Conservation (phyloP, 1,140 invertebrate species). For the Agrypnia vestita region DNA sequence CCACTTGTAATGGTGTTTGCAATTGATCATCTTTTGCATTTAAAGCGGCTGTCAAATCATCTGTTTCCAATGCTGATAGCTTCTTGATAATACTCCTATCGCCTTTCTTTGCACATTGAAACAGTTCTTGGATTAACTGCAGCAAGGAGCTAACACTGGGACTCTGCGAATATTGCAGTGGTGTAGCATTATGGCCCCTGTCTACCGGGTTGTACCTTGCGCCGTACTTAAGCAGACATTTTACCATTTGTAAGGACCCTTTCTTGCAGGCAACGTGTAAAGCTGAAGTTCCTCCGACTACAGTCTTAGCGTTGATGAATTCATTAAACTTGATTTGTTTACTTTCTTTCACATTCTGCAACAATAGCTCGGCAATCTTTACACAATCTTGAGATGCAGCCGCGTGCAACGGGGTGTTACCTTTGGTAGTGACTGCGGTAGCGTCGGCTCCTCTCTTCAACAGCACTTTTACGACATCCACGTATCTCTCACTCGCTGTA, state of each 20-base stretch:
- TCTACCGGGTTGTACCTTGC: neutral
- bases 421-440: neutral
- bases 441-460: neutral
- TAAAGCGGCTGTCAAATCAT: neutral
- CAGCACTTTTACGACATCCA: neutral
- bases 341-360: neutral
- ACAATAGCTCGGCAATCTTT: neutral
- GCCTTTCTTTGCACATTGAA: neutral
- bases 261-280: neutral
- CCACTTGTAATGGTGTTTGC: conserved; percentile 6
- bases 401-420: neutral
- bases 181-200: neutral
- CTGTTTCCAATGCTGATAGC: neutral
- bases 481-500: neutral
- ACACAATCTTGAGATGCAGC: neutral
- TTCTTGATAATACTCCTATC: neutral
- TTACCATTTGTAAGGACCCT: neutral
- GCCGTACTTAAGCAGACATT: neutral
- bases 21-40: neutral
- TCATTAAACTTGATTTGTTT: neutral
- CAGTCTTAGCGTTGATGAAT: neutral
- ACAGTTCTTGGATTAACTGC: neutral
- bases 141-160: neutral
- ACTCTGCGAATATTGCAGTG: neutral
- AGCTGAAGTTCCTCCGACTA: neutral